A percentile compares a stretch with the other conserved stretches of the same genome.
These are phyloP conservation scores for Emydocephalus ijimae DNA, from an alignment of 2,113 vertebrate genomes.

Conservation along the genomic window DNA sequence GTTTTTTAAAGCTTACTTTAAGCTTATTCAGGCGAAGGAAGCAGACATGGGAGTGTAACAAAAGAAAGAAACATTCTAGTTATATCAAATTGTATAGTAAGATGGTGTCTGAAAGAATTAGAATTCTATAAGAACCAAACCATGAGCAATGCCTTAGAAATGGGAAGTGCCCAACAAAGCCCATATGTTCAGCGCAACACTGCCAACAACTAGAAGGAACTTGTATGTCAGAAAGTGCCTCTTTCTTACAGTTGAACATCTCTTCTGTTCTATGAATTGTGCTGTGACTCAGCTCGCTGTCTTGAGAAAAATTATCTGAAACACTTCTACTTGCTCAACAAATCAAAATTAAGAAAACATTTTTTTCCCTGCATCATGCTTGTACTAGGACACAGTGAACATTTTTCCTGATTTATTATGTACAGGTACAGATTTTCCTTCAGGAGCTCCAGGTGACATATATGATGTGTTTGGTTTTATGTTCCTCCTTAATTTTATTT, in stretches of 20 bases:
- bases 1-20: background rate
- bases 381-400: background rate
- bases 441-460: background rate
- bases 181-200: background rate
- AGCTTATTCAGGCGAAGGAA: background rate
- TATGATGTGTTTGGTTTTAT: background rate
- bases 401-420: background rate
- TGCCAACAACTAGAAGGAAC: background rate
- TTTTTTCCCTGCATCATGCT: background rate
- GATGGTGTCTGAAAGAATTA: background rate
- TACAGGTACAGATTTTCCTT: background rate
- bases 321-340: slow-evolving; percentile 15
- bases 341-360: background rate
- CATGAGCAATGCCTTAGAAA: background rate
- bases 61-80: background rate
- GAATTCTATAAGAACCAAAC: background rate
- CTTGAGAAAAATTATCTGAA: slow-evolving; percentile 2
- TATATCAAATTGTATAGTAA: background rate
- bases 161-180: background rate
- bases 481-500: background rate
- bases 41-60: background rate
- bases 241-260: background rate
- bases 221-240: background rate
- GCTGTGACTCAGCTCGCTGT: background rate
- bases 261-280: background rate